Evolutionary conservation across 2,888 invertebrate species (phyloP), one percentile per base, ranked within the genome.

Genomic region (Lochmaea crataegi): DNA sequence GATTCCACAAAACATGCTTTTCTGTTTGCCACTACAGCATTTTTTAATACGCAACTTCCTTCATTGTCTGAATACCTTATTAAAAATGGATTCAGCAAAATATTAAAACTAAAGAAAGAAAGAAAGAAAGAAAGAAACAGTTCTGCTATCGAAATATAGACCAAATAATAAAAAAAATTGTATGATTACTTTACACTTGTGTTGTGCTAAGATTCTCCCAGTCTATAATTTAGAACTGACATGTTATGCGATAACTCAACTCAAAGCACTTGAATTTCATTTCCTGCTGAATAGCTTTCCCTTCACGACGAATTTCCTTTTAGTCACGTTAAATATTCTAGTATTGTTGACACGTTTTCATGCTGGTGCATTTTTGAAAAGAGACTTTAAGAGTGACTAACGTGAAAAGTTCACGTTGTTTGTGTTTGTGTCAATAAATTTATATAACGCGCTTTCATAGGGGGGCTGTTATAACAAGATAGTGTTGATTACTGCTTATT

Each of bases 231-330:
- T 32, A 2, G 32, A 58, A 58, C 58, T 32, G 26, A 26, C 58
- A 11, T 32, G 58, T 26, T 14, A 58, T 2, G 32, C 26, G 32
- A 58, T 58, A 32, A 58, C 58, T 58, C 12, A 26, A 57, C 57
- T 57, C 22, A 26, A 58, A 58, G 58, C 58, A 58, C 58, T 58
- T 12, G 58, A 58, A 58, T 58, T 26, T 58, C 58, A 58, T 58
- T 58, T 58, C 58, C 58, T 58, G 58, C 26, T 58, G 58, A 58
- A 58, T 58, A 58, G 58, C 26, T 58, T 32, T 58, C 10, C 32
- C 58, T 12, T 58, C 58, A 58, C 58, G 4, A 32, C 32, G 32
- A 58, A 32, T 58, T 58, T 58, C 58, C 58, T 58, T 58, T 58
- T 2, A 58, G 32, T 58, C 26, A 32, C 58, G 32, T 26, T 32